Base-by-base conservation (phyloP, 1,140 invertebrate species). In the Camponotus vicinus region DNA sequence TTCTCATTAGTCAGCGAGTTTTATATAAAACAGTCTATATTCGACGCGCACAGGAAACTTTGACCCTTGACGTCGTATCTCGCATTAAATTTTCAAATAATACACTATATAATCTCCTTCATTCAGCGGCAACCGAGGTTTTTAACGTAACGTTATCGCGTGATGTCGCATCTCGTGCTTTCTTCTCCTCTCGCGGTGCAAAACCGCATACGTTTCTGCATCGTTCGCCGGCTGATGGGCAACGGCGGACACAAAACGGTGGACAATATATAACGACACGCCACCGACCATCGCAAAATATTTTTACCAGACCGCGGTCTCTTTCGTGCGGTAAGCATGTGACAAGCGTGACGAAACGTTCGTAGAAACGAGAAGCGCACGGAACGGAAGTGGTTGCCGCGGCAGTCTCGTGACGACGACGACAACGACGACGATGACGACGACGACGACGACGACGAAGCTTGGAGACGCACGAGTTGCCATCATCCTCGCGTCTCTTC, bases 311-410 rank as follows among this genome's bases (percentile, higher is more conserved):
- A 57, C 59, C 42, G 57, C 45, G 83, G 76, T n/a, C 70, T 55
- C 78, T 88, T 79, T 85, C 82, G 45, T 70, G 61, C 45, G 66
- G 57, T 40, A 69, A 55, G n/a, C 40, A 61, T 89, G 42, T 71
- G 88, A 79, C 85, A 89, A 57, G 66, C 78, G 55, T 89, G 80
- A 90, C 88, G 88, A 89, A 90, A 90, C 57, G 84, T 82, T 86
- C 84, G 57, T 34, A 27, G 76, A 86, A 67, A 66, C 57, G 57
- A 59, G 83, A 45, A 57, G 52, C 37, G 70, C 64, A 64, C 73
- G 49, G 49, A 63, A 75, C 66, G 67, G 49, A 57, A 69, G 64
- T 88, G 79, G 73, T 84, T 88, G 69, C 69, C 27, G 67, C 21
- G 18, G 37, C 21, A 73, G 66, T 49, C 32, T 82, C 78, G 40